A percentile compares a stretch with the other conserved stretches of the same genome.
Evolutionary conservation across 2,113 vertebrate species (phyloP).

Genomic region (Calidris pygmaea): DNA sequence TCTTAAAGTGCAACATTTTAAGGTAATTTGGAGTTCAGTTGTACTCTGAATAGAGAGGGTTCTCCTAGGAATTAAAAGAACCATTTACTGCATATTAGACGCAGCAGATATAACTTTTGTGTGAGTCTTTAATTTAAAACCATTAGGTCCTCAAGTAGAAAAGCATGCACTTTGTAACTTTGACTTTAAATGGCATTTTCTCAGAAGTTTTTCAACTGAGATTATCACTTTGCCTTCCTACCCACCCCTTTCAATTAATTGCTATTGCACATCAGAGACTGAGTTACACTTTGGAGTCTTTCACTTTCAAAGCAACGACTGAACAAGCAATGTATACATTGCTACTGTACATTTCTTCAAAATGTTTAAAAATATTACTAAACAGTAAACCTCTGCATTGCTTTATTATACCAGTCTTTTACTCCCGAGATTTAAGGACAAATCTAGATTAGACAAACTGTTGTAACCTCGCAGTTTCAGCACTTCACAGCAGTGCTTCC

Average conservation of each 20-base stretch:
- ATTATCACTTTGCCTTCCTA: not conserved
- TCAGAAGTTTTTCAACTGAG: not conserved
- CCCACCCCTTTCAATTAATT: not conserved
- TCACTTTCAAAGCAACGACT: not conserved
- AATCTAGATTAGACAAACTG: not conserved
- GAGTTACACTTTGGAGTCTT: not conserved
- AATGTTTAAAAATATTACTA: not conserved
- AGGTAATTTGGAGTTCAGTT: slow-evolving; percentile 50
- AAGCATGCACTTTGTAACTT: not conserved
- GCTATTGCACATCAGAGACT: not conserved
- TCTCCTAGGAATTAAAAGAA: slow-evolving; percentile 48
- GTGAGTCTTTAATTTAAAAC: slow-evolving; percentile 60
- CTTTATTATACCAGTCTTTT: not conserved
- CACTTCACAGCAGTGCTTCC: not conserved
- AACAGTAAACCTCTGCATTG: not conserved
- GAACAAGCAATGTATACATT: not conserved
- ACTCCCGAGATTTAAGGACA: not conserved
- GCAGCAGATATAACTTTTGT: slow-evolving; percentile 34
- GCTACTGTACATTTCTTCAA: not conserved
- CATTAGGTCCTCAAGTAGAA: slow-evolving; percentile 8
- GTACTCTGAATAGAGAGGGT: slow-evolving; percentile 36
- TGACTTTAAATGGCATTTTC: not conserved
- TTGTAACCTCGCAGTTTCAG: not conserved
- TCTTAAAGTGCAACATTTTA: slow-evolving; percentile 21
- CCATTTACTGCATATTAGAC: slow-evolving; percentile 30